These are phyloP conservation scores for Hippocampus mohnikei DNA, from an alignment of 2,113 vertebrate species.

Conservation along the genomic window DNA sequence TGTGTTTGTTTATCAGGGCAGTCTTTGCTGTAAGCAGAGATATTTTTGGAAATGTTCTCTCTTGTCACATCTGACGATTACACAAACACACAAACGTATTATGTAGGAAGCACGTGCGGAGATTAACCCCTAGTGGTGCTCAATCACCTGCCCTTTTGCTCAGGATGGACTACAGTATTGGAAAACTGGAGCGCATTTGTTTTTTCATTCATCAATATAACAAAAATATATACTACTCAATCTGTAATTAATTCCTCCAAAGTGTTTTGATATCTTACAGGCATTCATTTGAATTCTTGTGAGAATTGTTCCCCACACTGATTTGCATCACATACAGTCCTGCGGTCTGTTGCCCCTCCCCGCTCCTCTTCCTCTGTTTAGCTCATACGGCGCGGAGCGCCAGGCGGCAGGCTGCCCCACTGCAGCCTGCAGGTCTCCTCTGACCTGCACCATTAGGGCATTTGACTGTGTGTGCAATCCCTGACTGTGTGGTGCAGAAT, in stretches of 20 bases:
- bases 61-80: conserved; percentile 16
- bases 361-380: not conserved
- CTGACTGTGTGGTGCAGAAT: no score
- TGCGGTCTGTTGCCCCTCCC: not conserved
- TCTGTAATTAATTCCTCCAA: not conserved
- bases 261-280: not conserved
- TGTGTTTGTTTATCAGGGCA: not conserved
- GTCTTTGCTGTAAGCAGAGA: conserved; percentile 6
- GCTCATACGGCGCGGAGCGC: no score
- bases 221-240: not conserved
- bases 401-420: no score
- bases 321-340: not conserved
- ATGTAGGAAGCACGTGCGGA: conserved; percentile 4
- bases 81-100: not conserved
- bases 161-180: not conserved
- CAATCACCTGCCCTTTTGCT: not conserved
- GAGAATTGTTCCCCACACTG: not conserved
- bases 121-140: not conserved
- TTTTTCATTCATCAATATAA: not conserved
- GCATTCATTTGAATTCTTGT: not conserved
- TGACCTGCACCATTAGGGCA: not conserved
- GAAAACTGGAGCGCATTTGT: not conserved
- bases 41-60: conserved; percentile 35
- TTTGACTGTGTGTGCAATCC: not conserved
- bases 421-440: not conserved